Conservation (phyloP, 30 jellyfish, hydroid and myxozoan genomes). For the Hydra vulgaris region DNA sequence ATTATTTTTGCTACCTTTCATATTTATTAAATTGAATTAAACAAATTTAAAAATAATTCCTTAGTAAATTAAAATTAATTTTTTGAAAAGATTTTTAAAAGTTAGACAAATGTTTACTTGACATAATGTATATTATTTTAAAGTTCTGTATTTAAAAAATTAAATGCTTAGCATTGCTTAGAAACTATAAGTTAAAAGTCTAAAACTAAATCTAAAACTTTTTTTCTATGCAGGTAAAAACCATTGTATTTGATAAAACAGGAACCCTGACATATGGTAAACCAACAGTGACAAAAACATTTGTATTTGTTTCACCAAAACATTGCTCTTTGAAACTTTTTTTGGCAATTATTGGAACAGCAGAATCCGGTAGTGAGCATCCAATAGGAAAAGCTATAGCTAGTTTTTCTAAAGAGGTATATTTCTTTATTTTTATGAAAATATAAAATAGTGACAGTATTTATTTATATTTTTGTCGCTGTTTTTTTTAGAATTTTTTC, state of each 20-base stretch:
- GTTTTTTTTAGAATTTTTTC: not conserved
- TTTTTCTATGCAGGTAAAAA: slow-evolving; percentile 39
- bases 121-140: no score
- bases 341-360: slow-evolving; percentile 77
- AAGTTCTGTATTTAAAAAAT: no score
- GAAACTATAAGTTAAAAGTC: no score
- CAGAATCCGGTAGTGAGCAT: slow-evolving; percentile 89
- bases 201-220: no score
- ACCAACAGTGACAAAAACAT: slow-evolving; percentile 53
- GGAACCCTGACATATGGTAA: slow-evolving; percentile 97
- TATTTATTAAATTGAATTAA: no score
- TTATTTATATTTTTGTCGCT: not conserved
- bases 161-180: no score
- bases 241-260: slow-evolving; percentile 92
- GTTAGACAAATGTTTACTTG: no score
- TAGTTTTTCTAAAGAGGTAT: slow-evolving; percentile 57
- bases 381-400: slow-evolving; percentile 74
- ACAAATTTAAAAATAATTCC: no score
- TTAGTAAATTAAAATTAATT: no score
- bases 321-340: slow-evolving; percentile 33
- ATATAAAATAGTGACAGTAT: not conserved
- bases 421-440: not conserved
- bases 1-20: no score
- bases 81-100: no score
- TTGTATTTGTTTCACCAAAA: slow-evolving; percentile 30